Evolutionary conservation across 2,888 invertebrate species (phyloP), one percentile per base, ranked within the genome.

Genomic region (Anthophora plumipes): DNA sequence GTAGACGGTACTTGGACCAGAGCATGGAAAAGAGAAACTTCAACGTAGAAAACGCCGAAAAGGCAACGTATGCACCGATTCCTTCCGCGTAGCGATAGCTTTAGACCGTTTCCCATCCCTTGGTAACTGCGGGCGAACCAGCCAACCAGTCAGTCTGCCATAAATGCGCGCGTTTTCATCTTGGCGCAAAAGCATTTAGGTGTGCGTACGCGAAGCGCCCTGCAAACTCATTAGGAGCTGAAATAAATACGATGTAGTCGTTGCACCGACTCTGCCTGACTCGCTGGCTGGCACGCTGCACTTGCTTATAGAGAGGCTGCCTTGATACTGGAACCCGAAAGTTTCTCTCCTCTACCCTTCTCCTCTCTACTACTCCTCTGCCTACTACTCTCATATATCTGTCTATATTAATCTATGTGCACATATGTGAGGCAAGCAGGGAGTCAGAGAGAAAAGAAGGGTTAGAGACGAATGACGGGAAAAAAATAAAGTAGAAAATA

Each of bases 211-310:
- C 80, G 80, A 60, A 72, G 73, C 83, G 84, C 74, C 80, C 82
- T 82, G 80, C 83, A 85, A 89, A 90, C 89, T 89, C 89, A 87
- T 89, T 89, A 89, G 85, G 81, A 83, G 84, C 83, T 85, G 88
- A 90, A 89, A 89, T 89, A 90, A 90, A 88, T 89, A 88, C 88
- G 82, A 78, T 82, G 80, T 82, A 80, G 84, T 71, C 84, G 78
- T 73, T 80, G 80, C 79, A 48, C 25, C 43, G 43, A 63, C 57
- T 63, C 60, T 68, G 73, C 64, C 69, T 76, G 60, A 63, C 59
- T 52, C 8, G 20, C n/a, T 14, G 59, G 9, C 52, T 52, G 39
- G 37, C 69, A 60, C 73, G 80, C 72, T 54, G 84, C 72, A 67
- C 63, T 48, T 68, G 79, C 72, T 79, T 80, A 74, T 71, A 74